Percentiles rank a stretch among this genome's conserved stretches.
These are phyloP conservation scores for Rhyacophila evoluta DNA, from an alignment of 2,888 invertebrate genomes.

Conservation along the genomic window DNA sequence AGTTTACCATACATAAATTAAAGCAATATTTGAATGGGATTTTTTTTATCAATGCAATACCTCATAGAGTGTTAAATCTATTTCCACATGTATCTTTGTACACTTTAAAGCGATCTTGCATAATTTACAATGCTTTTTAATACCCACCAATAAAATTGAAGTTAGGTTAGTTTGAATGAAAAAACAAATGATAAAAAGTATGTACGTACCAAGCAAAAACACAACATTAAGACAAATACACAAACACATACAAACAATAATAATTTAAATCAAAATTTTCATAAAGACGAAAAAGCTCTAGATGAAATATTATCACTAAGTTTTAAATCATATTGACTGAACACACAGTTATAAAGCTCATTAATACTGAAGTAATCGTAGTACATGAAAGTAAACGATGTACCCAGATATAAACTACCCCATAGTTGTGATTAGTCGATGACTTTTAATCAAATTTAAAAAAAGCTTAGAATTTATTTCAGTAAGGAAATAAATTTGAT, in stretches of 20 bases:
- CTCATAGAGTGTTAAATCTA: too few species aligned
- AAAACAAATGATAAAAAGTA: not conserved
- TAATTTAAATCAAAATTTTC: conserved; percentile 1
- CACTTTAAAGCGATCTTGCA: not conserved
- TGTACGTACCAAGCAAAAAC: not conserved
- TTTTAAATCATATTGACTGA: too few species aligned
- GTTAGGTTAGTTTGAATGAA: not conserved
- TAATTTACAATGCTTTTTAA: conserved; percentile 7
- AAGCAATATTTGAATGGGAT: not conserved
- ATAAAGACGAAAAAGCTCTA: not conserved
- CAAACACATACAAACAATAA: not conserved
- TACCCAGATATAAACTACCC: too few species aligned
- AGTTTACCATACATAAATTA: not conserved
- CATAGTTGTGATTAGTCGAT: too few species aligned
- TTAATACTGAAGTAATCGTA: too few species aligned
- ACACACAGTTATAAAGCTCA: too few species aligned
- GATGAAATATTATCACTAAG: not conserved
- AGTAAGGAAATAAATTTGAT: too few species aligned
- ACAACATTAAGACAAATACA: conserved; percentile 1
- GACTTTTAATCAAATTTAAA: too few species aligned
- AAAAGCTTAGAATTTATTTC: too few species aligned
- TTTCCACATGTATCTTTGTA: too few species aligned
- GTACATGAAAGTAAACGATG: too few species aligned
- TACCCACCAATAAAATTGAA: not conserved
- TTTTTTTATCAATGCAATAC: too few species aligned